Percentiles rank a stretch among this genome's conserved stretches.
These are phyloP conservation scores for Alauda arvensis DNA, from an alignment of 2,797 vertebrate species.

Conservation along the genomic window DNA sequence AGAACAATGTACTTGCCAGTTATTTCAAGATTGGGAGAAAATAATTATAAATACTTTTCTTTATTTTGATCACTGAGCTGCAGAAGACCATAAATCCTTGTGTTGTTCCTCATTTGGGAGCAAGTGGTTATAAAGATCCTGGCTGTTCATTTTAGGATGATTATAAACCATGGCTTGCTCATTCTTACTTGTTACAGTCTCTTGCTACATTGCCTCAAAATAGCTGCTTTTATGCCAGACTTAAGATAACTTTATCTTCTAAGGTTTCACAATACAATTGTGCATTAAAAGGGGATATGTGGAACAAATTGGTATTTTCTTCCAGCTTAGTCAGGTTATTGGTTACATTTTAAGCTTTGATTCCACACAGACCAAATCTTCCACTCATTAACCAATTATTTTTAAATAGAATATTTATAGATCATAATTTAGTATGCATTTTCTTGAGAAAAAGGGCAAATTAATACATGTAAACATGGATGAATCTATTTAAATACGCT, in stretches of 20 bases:
- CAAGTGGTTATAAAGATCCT: constrained; percentile 11
- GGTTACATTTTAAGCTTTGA: constrained; percentile 50
- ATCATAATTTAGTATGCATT: constrained; percentile 58
- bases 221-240: neutral
- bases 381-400: constrained; percentile 53
- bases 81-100: constrained; percentile 16
- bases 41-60: constrained; percentile 12
- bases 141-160: neutral
- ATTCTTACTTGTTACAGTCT: neutral
- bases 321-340: constrained; percentile 53
- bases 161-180: neutral
- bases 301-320: constrained; percentile 37
- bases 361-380: constrained; percentile 19
- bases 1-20: constrained; percentile 3
- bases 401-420: constrained; percentile 61
- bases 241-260: constrained; percentile 11
- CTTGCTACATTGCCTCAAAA: neutral
- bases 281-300: neutral
- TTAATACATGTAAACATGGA: constrained; percentile 69
- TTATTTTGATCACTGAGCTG: constrained; percentile 8
- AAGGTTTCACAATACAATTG: neutral
- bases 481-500: constrained; percentile 74
- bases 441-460: constrained; percentile 66
- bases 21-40: constrained; percentile 3
- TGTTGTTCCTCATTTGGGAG: constrained; percentile 16